Conservation (phyloP, 1,140 invertebrate genomes). For the Procambarus clarkii region DNA sequence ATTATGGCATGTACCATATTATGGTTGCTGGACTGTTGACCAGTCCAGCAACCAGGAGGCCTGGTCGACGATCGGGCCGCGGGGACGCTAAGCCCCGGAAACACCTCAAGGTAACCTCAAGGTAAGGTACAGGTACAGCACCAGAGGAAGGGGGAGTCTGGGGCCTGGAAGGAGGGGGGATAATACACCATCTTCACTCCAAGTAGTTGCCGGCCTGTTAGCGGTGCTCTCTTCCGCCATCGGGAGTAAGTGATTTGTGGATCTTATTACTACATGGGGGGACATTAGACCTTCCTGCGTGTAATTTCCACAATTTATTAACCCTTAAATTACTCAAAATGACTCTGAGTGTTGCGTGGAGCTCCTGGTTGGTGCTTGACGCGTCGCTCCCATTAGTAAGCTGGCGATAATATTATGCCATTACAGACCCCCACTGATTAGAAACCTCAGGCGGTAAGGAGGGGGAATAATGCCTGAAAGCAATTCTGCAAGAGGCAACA, state of each 20-base stretch:
- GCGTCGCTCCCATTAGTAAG: not conserved
- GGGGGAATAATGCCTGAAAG: too few species aligned
- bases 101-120: too few species aligned
- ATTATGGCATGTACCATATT: too few species aligned
- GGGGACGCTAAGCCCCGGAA: too few species aligned
- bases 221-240: not conserved
- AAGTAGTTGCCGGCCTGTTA: not conserved
- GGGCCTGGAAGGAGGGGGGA: too few species aligned
- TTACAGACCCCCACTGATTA: not conserved
- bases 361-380: not conserved
- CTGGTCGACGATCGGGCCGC: too few species aligned
- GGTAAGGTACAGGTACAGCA: too few species aligned
- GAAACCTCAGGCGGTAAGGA: not conserved
- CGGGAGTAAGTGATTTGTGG: slow-evolving; percentile 27
- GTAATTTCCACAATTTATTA: slow-evolving; percentile 46
- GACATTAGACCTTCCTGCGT: slow-evolving; percentile 12
- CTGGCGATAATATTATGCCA: not conserved
- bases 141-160: too few species aligned
- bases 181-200: too few species aligned
- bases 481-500: too few species aligned
- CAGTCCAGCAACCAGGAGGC: too few species aligned
- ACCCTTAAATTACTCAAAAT: slow-evolving; percentile 14
- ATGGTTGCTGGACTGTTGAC: too few species aligned
- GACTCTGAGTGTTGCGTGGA: not conserved
- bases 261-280: slow-evolving; percentile 28